phyloP scores from a whole-genome alignment of 2,797 vertebrate species.

The Taeniopygia guttata region DNA sequence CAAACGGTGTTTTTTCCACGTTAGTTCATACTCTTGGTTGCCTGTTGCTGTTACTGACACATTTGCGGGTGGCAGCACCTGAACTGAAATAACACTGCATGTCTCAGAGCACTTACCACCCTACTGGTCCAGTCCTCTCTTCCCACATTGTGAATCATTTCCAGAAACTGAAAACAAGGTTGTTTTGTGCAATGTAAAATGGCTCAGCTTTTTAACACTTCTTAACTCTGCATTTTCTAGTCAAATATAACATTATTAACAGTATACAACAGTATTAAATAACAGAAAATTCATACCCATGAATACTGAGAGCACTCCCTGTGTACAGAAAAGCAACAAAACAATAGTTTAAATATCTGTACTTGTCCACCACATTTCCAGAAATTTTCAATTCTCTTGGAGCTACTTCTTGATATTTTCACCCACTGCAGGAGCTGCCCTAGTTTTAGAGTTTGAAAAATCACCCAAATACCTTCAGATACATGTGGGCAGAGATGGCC shows the following conservation, averaged over 20 bases:
- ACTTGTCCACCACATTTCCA: not conserved
- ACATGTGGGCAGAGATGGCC: not conserved
- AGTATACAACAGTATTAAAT: not conserved
- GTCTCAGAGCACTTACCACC: not conserved
- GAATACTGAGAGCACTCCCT: not conserved
- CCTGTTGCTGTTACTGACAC: conserved; percentile 4
- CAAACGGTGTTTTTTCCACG: conserved; percentile 5
- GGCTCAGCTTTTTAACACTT: not conserved
- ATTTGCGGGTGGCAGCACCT: conserved; percentile 8
- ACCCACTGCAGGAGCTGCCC: not conserved
- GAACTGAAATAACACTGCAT: conserved; percentile 23
- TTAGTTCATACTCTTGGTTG: conserved; percentile 31
- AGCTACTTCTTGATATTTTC: not conserved
- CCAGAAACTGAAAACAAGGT: not conserved
- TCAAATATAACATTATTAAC: not conserved
- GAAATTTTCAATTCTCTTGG: not conserved
- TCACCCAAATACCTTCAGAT: not conserved
- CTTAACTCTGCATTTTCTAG: not conserved
- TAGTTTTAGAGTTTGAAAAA: not conserved
- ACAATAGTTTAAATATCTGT: not conserved
- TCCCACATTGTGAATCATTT: not conserved
- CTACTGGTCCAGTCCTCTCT: not conserved
- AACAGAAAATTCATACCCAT: not conserved
- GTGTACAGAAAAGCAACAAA: not conserved
- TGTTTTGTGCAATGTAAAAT: not conserved